Conservation (phyloP, 2,888 invertebrate genomes). For the Scaptomyza polygonia region DNA sequence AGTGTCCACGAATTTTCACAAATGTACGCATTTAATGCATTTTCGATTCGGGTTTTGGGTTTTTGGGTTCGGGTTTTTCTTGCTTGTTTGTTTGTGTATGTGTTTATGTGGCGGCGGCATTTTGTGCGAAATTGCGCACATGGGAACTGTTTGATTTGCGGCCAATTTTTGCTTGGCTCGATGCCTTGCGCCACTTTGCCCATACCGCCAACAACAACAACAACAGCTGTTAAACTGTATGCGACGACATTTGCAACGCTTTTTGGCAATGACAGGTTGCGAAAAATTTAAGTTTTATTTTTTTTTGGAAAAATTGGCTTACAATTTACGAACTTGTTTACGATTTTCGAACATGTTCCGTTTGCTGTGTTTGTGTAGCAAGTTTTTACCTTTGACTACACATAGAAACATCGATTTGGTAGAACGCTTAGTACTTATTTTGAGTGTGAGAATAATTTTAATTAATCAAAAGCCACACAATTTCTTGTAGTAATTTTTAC, state of each 20-base stretch:
- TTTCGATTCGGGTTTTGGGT: conserved; percentile 30
- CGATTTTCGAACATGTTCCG: conserved; percentile 58
- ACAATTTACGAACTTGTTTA: conserved; percentile 72
- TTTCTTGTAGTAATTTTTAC: background rate
- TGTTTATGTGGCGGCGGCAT: conserved; percentile 40
- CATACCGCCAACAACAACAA: conserved; percentile 28
- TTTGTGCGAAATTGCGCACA: conserved; percentile 71
- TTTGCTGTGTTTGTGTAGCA: conserved; percentile 38
- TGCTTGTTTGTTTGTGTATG: conserved; percentile 18
- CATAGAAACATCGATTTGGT: conserved; percentile 21
- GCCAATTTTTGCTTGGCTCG: conserved; percentile 67
- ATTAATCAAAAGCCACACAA: background rate
- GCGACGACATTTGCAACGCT: conserved; percentile 70
- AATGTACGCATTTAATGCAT: conserved; percentile 54
- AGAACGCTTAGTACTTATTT: conserved; percentile 1
- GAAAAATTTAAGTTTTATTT: conserved; percentile 17
- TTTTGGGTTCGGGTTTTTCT: conserved; percentile 47
- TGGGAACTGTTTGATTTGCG: conserved; percentile 80
- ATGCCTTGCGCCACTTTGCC: conserved; percentile 63
- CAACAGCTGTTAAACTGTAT: conserved; percentile 56
- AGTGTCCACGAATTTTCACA: conserved; percentile 32
- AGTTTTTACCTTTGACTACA: conserved; percentile 34
- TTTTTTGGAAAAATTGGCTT: conserved; percentile 63
- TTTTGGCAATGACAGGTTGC: conserved; percentile 78
- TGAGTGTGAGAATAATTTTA: conserved; percentile 20